Evolutionary conservation across 2,797 vertebrate species (phyloP).

Genomic region (Rhabdophis nuchalis): DNA sequence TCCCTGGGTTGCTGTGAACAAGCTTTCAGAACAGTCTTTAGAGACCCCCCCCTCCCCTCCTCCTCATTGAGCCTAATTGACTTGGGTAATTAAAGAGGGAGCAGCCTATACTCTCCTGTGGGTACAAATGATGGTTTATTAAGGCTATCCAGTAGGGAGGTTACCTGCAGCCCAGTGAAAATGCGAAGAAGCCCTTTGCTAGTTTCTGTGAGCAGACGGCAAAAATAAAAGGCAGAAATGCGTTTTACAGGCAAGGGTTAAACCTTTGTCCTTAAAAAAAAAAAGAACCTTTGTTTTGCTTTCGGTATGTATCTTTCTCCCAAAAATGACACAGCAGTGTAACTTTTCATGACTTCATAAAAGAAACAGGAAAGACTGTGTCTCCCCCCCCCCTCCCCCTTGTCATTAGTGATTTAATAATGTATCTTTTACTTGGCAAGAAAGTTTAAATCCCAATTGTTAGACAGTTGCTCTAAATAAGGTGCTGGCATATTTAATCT

Average conservation of each 20-base stretch:
- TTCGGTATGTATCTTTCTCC: not conserved
- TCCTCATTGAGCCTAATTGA: constrained; percentile 47
- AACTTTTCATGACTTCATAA: constrained; percentile 1
- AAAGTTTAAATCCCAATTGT: constrained; percentile 2
- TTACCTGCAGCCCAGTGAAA: constrained; percentile 20
- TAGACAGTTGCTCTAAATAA: not conserved
- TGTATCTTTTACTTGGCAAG: constrained; percentile 22
- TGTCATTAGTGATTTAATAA: not conserved
- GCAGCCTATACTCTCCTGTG: not conserved
- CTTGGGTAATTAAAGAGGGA: constrained; percentile 54
- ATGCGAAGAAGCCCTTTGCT: not conserved
- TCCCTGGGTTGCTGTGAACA: constrained; percentile 57
- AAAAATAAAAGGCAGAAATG: not conserved
- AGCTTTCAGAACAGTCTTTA: constrained; percentile 44
- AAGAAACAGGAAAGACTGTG: constrained; percentile 7
- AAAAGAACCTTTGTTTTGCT: not conserved
- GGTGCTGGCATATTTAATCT: not conserved
- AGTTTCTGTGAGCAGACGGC: not conserved
- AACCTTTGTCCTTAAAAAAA: not conserved
- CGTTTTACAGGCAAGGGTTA: not conserved
- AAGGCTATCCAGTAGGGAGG: constrained; percentile 21
- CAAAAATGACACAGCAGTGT: not conserved
- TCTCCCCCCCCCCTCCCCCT: too few species aligned
- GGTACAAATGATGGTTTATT: constrained; percentile 4
- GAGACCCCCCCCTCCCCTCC: constrained; percentile 47